phyloP scores from a whole-genome alignment of 2,797 vertebrate genomes.

The Sebastes trivittatus region DNA sequence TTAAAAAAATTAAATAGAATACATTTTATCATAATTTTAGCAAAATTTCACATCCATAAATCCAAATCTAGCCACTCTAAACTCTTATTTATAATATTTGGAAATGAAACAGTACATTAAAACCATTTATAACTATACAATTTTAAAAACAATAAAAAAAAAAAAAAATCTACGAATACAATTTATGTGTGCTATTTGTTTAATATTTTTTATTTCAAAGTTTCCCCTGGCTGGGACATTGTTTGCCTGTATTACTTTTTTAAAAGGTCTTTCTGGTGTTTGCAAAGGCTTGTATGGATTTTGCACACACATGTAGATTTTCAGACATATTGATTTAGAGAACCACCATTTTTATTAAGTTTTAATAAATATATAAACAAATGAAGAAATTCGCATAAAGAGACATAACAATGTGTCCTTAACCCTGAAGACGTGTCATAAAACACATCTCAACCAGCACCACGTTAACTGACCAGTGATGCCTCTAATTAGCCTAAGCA shows the following conservation, averaged over 20 bases:
- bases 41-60: fast-evolving
- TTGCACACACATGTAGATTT: neutral
- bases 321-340: neutral
- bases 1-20: no score
- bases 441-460: neutral
- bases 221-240: no score
- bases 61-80: fast-evolving
- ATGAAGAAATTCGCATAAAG: neutral
- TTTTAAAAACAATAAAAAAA: no score
- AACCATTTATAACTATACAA: no score
- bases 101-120: no score
- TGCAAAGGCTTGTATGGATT: neutral
- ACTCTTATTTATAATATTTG: no score
- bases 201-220: no score
- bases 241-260: no score
- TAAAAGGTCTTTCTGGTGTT: no score
- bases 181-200: no score
- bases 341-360: neutral
- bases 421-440: neutral
- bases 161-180: no score
- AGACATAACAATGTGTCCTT: neutral
- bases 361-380: neutral
- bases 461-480: no score
- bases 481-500: neutral
- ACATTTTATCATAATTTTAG: fast-evolving